Conservation (phyloP, 1,140 invertebrate genomes). For the Phortica variegata region DNA sequence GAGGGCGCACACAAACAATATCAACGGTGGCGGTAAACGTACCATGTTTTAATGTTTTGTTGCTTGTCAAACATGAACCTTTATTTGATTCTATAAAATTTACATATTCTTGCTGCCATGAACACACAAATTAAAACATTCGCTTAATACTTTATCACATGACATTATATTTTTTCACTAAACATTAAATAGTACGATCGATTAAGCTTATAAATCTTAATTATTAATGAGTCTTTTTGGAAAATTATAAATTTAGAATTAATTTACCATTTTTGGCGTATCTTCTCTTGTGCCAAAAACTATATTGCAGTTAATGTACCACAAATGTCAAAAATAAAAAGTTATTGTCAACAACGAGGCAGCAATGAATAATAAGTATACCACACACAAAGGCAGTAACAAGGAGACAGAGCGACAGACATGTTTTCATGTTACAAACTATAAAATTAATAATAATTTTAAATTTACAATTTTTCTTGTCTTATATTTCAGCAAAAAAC, state of each 20-base stretch:
- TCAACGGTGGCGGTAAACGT: conserved; percentile 38
- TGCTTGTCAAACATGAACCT: conserved; percentile 53
- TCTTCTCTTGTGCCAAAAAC: conserved; percentile 13
- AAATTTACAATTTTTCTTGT: conserved; percentile 47
- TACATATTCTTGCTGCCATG: neutral
- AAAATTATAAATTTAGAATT: too few relatives aligned
- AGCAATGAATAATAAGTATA: conserved; percentile 11
- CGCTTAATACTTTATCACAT: too few relatives aligned
- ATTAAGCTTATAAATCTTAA: too few relatives aligned
- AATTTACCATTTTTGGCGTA: neutral
- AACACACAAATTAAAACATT: neutral
- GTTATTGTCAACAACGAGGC: conserved; percentile 21
- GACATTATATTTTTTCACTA: too few relatives aligned
- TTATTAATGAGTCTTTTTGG: too few relatives aligned
- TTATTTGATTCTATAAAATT: conserved; percentile 42
- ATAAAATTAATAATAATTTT: conserved; percentile 36
- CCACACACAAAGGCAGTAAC: conserved; percentile 14
- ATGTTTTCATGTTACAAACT: conserved; percentile 25
- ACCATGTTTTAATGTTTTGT: conserved; percentile 50
- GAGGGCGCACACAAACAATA: neutral
- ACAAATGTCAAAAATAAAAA: conserved; percentile 26
- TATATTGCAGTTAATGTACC: too few relatives aligned
- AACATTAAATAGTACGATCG: too few relatives aligned
- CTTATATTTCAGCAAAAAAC: conserved; percentile 26
- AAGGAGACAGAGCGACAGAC: conserved; percentile 13